phyloP scores from a whole-genome alignment of 2,797 vertebrate species.

The Microcaecilia unicolor region DNA sequence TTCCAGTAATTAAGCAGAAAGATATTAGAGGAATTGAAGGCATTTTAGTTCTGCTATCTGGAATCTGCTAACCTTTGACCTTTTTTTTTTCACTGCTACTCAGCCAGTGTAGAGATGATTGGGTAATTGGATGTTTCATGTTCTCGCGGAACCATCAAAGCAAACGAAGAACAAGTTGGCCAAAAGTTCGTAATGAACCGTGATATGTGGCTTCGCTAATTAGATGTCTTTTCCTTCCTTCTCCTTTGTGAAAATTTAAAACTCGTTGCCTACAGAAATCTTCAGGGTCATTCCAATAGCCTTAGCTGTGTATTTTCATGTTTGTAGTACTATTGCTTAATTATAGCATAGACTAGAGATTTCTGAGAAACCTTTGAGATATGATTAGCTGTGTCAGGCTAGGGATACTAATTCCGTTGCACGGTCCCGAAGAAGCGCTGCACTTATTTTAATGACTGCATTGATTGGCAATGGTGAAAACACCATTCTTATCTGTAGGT shows the following conservation, averaged over 20 bases:
- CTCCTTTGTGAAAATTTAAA: conserved; percentile 7
- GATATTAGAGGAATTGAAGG: conserved; percentile 34
- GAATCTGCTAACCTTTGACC: conserved; percentile 42
- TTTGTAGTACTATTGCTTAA: background rate
- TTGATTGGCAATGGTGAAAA: too few relatives aligned
- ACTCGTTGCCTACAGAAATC: background rate
- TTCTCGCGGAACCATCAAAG: conserved; percentile 28
- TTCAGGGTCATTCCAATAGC: background rate
- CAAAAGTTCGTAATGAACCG: conserved; percentile 4
- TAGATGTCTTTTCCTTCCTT: background rate
- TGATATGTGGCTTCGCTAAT: conserved; percentile 12
- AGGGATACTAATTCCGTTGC: background rate
- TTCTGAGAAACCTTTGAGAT: background rate
- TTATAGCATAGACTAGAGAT: background rate
- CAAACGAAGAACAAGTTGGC: conserved; percentile 4
- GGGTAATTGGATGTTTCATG: conserved; percentile 40
- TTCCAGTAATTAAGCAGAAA: conserved; percentile 46
- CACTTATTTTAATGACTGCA: too few relatives aligned
- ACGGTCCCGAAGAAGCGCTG: too few relatives aligned
- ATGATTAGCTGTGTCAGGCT: background rate
- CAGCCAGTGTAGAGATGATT: conserved; percentile 24
- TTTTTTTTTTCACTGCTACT: conserved; percentile 23
- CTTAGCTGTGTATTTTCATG: background rate
- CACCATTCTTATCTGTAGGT: too few relatives aligned
- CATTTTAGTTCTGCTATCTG: conserved; percentile 22